Percentiles rank a stretch among this genome's conserved stretches.
phyloP scores from a whole-genome alignment of 2,888 invertebrate genomes.

The Rhagophthalmus giganteus region DNA sequence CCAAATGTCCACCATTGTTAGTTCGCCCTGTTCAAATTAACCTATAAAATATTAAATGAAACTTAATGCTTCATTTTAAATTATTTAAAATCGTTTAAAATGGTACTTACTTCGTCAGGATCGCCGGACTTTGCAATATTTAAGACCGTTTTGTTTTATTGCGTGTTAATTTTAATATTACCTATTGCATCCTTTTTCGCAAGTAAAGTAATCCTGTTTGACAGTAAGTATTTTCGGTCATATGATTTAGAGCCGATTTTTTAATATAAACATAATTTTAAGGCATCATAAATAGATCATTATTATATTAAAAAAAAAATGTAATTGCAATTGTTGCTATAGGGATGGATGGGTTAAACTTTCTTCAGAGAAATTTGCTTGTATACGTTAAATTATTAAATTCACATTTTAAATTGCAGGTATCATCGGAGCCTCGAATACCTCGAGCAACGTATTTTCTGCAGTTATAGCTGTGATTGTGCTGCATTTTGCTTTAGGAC shows the following conservation, averaged over 20 bases:
- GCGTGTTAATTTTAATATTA: slow-evolving; percentile 72
- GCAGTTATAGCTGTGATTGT: slow-evolving; percentile 75
- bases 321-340: no score
- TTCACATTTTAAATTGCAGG: slow-evolving; percentile 51
- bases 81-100: no score
- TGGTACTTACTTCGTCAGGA: no score
- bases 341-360: no score
- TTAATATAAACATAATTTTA: no score
- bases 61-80: no score
- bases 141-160: slow-evolving; percentile 75
- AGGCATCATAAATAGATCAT: no score
- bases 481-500: slow-evolving; percentile 74
- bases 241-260: slow-evolving; percentile 14
- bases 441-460: slow-evolving; percentile 76
- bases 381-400: slow-evolving; percentile 9
- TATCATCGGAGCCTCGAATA: slow-evolving; percentile 55
- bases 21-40: no score
- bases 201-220: slow-evolving; percentile 70
- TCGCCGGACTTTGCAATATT: slow-evolving; percentile 72
- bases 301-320: no score
- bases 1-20: no score
- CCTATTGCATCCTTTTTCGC: slow-evolving; percentile 76
- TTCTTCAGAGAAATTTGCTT: no score
- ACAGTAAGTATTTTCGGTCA: slow-evolving; percentile 57
- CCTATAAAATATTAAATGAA: no score